Evolutionary conservation across 1,140 invertebrate species (phyloP), one percentile per base, ranked within the genome.

Genomic region (Rhysida immarginata): DNA sequence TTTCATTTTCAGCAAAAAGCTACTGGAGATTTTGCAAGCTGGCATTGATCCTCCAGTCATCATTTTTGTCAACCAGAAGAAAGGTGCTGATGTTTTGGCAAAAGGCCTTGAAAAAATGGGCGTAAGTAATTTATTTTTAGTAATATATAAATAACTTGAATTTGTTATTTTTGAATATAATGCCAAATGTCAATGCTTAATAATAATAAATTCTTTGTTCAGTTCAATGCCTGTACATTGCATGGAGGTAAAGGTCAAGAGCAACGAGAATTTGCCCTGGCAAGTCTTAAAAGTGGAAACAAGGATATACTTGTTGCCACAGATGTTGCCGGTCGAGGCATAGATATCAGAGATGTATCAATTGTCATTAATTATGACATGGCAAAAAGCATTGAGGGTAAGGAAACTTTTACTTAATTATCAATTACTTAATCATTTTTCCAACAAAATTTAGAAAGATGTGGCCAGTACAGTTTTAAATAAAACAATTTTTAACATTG

Each of bases 221-320:
- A 83, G 70, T 95, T 88, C 75, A 96, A 92, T 71, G 89, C 94
- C 1, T 92, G 88, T 68, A 97, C 95, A 8, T 74, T 99, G 55
- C 96, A 99, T 68, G 96, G 96, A 75, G 96, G 96, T 64, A 99
- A 99, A 81, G 96, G 96, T 0, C 96, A 99, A 75, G 96, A 99
- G 72, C 94, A 98, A 70, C 81, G 96, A 81, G 96, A 99, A 68
- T 98, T 93, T 69, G 96, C 96, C 46, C 74, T 99, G 61, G 87
- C 91, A 2, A 88, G 89, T 71, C 80, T 99, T 44, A 99, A 99
- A 71, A 81, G 81, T 53, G 75, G 75, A 2, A 59, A 66, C 1
- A 98, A 98, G 71, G 94, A 99, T 69, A 99, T 99, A 65, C 74
- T 99, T 55, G 96, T 99, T n/a, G 96, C 96, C 0, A 99, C 96